These are phyloP conservation scores for Delphinapterus leucas DNA, from an alignment of 2,113 vertebrate species.

Conservation along the genomic window DNA sequence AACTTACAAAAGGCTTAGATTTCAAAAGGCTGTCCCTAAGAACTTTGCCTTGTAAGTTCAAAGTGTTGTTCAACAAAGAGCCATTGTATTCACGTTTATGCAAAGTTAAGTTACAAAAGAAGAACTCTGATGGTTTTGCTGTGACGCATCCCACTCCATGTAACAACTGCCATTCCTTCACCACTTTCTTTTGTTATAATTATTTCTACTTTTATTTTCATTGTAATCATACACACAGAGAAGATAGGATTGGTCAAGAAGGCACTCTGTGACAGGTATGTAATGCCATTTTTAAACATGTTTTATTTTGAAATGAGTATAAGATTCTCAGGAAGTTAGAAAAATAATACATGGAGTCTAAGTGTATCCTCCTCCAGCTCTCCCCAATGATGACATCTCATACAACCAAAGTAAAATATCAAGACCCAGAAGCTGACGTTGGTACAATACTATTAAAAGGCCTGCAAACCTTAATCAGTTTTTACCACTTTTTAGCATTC, in stretches of 20 bases:
- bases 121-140: neutral
- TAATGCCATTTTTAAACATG: neutral
- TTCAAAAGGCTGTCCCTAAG: slow-evolving; percentile 49
- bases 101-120: neutral
- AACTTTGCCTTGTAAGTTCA: slow-evolving; percentile 37
- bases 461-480: neutral
- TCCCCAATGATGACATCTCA: neutral
- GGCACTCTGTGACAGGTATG: neutral
- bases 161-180: slow-evolving; percentile 11
- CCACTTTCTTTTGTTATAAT: neutral
- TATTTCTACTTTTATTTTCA: slow-evolving; percentile 8
- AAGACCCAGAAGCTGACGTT: neutral
- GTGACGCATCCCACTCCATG: slow-evolving; percentile 31
- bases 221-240: neutral
- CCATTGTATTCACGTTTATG: slow-evolving; percentile 55
- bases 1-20: slow-evolving; percentile 47
- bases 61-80: slow-evolving; percentile 52
- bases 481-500: neutral
- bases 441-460: neutral
- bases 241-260: neutral
- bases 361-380: neutral
- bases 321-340: neutral
- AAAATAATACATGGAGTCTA: neutral
- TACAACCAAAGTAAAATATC: neutral
- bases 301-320: neutral